A percentile compares a stretch with the other conserved stretches of the same genome.
phyloP scores from a whole-genome alignment of 1,140 invertebrate genomes.

The Zaprionus camerounensis region DNA sequence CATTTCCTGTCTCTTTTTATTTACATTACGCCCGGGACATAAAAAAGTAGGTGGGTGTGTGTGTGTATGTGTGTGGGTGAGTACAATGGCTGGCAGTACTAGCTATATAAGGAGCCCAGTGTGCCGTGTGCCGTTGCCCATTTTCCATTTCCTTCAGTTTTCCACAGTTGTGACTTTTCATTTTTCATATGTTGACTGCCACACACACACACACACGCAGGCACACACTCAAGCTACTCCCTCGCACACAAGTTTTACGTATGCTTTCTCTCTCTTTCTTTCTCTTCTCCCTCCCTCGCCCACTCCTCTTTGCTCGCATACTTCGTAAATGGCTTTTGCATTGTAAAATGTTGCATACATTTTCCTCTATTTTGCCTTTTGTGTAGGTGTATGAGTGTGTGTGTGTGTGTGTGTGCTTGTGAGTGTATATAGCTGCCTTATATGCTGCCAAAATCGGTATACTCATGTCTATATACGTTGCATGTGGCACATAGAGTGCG shows the following conservation, averaged over 20 bases:
- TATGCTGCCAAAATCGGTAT: conserved; percentile 52
- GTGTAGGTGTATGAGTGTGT: conserved; percentile 26
- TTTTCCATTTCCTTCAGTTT: conserved; percentile 46
- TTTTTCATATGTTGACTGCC: conserved; percentile 79
- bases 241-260: conserved; percentile 38
- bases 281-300: conserved; percentile 20
- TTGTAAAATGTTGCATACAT: conserved; percentile 83
- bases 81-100: conserved; percentile 42
- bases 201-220: conserved; percentile 22
- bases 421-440: conserved; percentile 16
- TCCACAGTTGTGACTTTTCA: conserved; percentile 76
- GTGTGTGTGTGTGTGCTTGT: conserved; percentile 15
- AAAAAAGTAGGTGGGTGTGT: conserved; percentile 62
- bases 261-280: conserved; percentile 25
- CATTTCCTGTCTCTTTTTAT: conserved; percentile 80
- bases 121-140: conserved; percentile 32
- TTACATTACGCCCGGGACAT: conserved; percentile 70
- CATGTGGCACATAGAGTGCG: conserved; percentile 38
- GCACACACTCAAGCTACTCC: conserved; percentile 18
- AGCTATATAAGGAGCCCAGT: conserved; percentile 33
- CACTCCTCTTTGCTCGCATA: conserved; percentile 13
- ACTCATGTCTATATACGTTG: conserved; percentile 38
- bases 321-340: conserved; percentile 77
- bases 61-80: conserved; percentile 43
- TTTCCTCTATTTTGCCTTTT: conserved; percentile 79